Percentiles rank a stretch among this genome's conserved stretches.
These are phyloP conservation scores for Eumaeus atala DNA, from an alignment of 1,140 invertebrate species.

Conservation along the genomic window DNA sequence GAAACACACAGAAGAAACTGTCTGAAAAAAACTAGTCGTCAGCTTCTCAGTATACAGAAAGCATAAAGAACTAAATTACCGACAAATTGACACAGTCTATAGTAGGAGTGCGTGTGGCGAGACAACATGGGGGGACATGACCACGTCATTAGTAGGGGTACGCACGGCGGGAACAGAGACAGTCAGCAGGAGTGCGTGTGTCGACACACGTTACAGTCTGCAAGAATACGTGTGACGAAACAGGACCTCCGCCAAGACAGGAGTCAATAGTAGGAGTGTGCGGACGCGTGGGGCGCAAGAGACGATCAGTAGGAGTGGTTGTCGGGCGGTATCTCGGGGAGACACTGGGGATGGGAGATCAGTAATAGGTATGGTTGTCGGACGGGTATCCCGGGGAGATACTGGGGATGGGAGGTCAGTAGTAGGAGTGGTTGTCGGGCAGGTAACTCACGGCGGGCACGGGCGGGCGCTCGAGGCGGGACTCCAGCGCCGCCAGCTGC, in stretches of 20 bases:
- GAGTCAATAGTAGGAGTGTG: background rate
- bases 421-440: constrained; percentile 31
- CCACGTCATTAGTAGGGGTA: background rate
- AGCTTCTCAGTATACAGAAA: too few species aligned
- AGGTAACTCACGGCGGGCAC: constrained; percentile 66
- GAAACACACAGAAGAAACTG: too few species aligned
- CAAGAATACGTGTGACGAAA: constrained; percentile 20
- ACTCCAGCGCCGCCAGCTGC: constrained; percentile 86
- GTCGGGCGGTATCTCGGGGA: too few species aligned
- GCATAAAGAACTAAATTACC: too few species aligned
- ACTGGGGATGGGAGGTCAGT: too few species aligned
- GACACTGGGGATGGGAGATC: too few species aligned
- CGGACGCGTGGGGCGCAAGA: background rate
- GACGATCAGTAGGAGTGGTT: background rate
- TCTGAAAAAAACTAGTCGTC: too few species aligned
- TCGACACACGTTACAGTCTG: constrained; percentile 80
- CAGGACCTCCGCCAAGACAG: too few species aligned
- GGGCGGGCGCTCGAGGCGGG: constrained; percentile 59
- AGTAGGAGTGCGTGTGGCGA: background rate
- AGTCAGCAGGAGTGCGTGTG: constrained; percentile 24
- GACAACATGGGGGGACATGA: background rate
- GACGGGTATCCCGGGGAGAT: too few species aligned
- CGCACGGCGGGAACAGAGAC: background rate
- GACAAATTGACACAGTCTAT: too few species aligned
- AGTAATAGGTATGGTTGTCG: too few species aligned